A percentile compares a stretch with the other conserved stretches of the same genome.
Conservation (phyloP, 2,113 vertebrate genomes). For the Megalops atlanticus region DNA sequence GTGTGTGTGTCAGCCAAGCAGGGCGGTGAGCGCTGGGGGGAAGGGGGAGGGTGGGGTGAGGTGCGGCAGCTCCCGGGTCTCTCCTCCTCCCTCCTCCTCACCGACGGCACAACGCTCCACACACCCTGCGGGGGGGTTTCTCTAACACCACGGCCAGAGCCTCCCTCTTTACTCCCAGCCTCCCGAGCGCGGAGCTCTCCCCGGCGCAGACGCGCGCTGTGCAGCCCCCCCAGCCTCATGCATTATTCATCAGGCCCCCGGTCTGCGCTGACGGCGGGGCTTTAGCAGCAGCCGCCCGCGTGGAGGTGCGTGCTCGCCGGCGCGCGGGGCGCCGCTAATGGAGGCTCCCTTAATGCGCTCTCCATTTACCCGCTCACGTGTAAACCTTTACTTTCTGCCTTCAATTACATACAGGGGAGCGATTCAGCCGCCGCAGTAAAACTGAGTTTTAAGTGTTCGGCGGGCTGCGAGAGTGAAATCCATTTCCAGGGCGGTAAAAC, state of each 20-base stretch:
- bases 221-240: not conserved
- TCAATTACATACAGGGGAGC: not conserved
- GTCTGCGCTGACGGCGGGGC: not conserved
- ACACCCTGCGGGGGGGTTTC: too few species aligned
- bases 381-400: not conserved
- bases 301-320: not conserved
- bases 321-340: not conserved
- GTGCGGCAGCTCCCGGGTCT: not conserved
- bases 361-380: not conserved
- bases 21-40: slow-evolving; percentile 32
- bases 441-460: not conserved
- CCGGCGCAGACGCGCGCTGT: not conserved
- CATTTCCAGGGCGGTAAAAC: not conserved
- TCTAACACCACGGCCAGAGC: not conserved
- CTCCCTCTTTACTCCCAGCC: not conserved
- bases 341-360: not conserved
- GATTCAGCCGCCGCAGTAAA: too few species aligned
- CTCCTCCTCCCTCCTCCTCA: not conserved
- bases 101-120: too few species aligned
- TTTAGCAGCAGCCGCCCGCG: not conserved
- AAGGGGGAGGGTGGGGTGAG: not conserved
- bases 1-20: slow-evolving; percentile 1
- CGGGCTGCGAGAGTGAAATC: not conserved
- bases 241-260: not conserved
- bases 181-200: not conserved